A percentile compares a stretch with the other conserved stretches of the same genome.
phyloP scores from a whole-genome alignment of 2,797 vertebrate genomes.

The Spondyliosoma cantharus region DNA sequence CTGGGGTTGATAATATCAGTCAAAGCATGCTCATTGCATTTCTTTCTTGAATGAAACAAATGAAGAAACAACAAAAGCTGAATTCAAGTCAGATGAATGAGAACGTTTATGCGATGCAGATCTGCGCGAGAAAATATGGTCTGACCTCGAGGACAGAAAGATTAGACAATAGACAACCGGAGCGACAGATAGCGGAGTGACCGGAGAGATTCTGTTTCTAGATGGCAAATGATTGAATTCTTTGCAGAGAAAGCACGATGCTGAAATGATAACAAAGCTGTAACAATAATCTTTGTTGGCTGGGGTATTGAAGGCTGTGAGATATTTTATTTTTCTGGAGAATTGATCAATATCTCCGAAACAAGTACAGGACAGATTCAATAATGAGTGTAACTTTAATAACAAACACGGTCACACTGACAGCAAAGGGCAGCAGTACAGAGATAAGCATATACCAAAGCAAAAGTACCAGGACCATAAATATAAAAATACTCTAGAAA shows the following conservation, averaged over 20 bases:
- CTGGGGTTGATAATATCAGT: no score
- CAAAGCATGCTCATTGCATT: no score
- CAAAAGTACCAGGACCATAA: neutral
- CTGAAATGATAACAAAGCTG: neutral
- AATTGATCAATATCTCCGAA: neutral
- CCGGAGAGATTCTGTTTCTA: neutral
- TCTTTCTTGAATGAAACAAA: no score
- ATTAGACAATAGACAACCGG: conserved; percentile 3
- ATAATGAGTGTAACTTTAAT: neutral
- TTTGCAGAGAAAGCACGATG: neutral
- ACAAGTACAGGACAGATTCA: neutral
- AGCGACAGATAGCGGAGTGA: neutral
- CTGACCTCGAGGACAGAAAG: conserved; percentile 9
- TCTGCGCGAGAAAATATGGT: neutral
- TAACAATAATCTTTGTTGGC: neutral
- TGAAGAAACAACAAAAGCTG: conserved; percentile 16
- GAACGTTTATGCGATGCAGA: neutral
- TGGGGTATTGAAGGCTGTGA: neutral
- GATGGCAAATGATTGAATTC: neutral
- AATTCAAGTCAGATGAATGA: conserved; percentile 14
- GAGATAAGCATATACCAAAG: neutral
- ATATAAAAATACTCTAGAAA: neutral
- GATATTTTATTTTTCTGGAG: neutral
- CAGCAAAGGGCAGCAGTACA: neutral
- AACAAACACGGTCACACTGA: neutral